Evolutionary conservation across 2,113 vertebrate genomes (phyloP).

Genomic region (Chaenocephalus aceratus): DNA sequence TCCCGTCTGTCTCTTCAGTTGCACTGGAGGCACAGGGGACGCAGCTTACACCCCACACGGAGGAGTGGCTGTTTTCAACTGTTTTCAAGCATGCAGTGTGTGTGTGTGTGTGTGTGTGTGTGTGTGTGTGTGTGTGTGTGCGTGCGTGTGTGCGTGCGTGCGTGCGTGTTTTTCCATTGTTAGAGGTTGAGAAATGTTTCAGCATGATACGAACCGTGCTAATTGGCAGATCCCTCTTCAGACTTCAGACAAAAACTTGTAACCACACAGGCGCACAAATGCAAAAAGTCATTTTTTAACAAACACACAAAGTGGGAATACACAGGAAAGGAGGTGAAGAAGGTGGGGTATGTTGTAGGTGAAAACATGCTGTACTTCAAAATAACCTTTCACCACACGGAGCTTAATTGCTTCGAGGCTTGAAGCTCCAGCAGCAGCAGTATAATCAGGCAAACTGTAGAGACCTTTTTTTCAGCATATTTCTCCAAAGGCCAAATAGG

Average conservation of each 20-base stretch:
- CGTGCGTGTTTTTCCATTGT: slow-evolving; percentile 2
- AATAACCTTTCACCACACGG: slow-evolving; percentile 47
- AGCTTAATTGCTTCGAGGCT: slow-evolving; percentile 55
- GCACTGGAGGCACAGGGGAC: slow-evolving; percentile 55
- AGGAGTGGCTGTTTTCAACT: slow-evolving; percentile 37
- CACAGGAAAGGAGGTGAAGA: slow-evolving; percentile 18
- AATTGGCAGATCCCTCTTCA: slow-evolving; percentile 61
- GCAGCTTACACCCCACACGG: slow-evolving; percentile 43
- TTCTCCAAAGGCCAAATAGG: slow-evolving; percentile 46
- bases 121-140: slow-evolving; percentile 10
- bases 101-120: background rate
- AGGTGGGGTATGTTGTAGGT: background rate
- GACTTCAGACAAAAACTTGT: slow-evolving; percentile 14
- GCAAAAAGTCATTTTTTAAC: background rate
- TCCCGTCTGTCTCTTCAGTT: slow-evolving; percentile 42
- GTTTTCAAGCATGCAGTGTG: slow-evolving; percentile 35
- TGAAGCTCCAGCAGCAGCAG: slow-evolving; percentile 41
- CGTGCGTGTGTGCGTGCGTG: slow-evolving; percentile 1
- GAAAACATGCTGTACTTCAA: slow-evolving; percentile 34
- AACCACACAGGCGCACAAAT: slow-evolving; percentile 7
- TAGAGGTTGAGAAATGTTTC: slow-evolving; percentile 50
- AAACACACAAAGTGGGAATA: slow-evolving; percentile 17
- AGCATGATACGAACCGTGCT: slow-evolving; percentile 36
- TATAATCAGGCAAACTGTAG: slow-evolving; percentile 21
- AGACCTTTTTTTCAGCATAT: slow-evolving; percentile 18